Conservation (phyloP, 1,140 invertebrate species). For the Condylostylus longicornis region DNA sequence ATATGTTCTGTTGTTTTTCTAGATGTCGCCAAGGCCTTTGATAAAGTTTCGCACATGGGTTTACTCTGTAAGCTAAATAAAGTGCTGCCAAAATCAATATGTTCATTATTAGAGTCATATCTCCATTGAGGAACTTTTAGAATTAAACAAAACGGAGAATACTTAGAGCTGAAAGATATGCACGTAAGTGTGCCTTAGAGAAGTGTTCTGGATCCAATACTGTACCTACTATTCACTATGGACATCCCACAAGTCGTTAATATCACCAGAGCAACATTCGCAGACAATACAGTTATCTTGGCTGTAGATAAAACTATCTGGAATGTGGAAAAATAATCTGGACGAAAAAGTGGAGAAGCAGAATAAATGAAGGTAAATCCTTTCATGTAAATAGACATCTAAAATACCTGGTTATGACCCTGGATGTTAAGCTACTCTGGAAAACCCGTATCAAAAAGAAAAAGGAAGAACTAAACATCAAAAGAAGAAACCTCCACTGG, state of each 20-base stretch:
- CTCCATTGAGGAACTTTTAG: no score
- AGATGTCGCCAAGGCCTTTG: no score
- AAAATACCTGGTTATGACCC: constrained; percentile 17
- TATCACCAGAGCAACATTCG: constrained; percentile 10
- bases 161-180: constrained; percentile 8
- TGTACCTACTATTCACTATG: constrained; percentile 12
- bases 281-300: constrained; percentile 17
- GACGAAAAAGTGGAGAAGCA: constrained; percentile 16
- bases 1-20: no score
- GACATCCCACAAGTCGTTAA: constrained; percentile 10
- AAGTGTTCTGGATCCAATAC: constrained; percentile 10
- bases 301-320: background rate
- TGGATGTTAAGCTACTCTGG: constrained; percentile 15
- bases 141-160: constrained; percentile 10
- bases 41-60: no score
- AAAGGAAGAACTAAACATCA: constrained; percentile 5
- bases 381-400: constrained; percentile 14
- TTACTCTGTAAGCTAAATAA: no score
- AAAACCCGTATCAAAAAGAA: constrained; percentile 11
- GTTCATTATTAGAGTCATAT: no score
- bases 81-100: no score
- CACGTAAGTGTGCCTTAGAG: constrained; percentile 16
- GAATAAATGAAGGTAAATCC: constrained; percentile 17
- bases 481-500: constrained; percentile 9
- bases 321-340: constrained; percentile 8